Base-by-base conservation (phyloP, 2,797 vertebrate species). In the Calcarius lapponicus region DNA sequence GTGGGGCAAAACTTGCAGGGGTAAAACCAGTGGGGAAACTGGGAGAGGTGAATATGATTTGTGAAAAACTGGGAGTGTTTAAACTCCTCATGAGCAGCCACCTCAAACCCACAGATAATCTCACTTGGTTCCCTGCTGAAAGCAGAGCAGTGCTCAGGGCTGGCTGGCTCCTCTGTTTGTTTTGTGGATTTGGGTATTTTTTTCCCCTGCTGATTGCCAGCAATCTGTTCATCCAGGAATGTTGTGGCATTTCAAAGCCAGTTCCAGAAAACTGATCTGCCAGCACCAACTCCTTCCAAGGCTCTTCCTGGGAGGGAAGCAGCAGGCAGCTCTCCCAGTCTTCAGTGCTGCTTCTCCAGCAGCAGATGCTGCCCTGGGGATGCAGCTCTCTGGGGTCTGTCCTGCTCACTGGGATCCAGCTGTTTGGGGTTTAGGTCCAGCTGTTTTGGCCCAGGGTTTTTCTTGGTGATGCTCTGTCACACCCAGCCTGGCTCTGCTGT, bases 331-430 rank as follows among this genome's bases (percentile, higher is more conserved):
- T 94, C 51, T 80, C 19, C 72, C 25, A 22, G 31, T 60, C 66
- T 40, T 65, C 17, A 5, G 3, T 74, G 67, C 60, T 80, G 56
- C 64, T 76, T 36, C 81, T 91, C 15, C 13, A 28, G 84, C 13
- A 79, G 62, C 80, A 93, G 74, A 21, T 89, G 86, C 86, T 94
- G 86, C 71, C 89, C 84, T 7, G 29, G 50, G 51, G 51, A 22
- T 53, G 29, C 51, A 53, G 51, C 17, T 51, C 11, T 29, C 18
- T 51, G 50, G 51, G 51, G 26, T 51, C 50, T 51, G 50, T 51
- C 50, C 26, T 51, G 28, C 28, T 51, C 17, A 2, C 28, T 29
- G 50, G 50, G 50, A 51, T 28, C 50, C 48, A 50, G 48, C 48
- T 50, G 9, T 50, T 50, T 50, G 48, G 47, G 47, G 24, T 48